Conservation (phyloP, 2,113 vertebrate species). For the Gorsachius goisagi region DNA sequence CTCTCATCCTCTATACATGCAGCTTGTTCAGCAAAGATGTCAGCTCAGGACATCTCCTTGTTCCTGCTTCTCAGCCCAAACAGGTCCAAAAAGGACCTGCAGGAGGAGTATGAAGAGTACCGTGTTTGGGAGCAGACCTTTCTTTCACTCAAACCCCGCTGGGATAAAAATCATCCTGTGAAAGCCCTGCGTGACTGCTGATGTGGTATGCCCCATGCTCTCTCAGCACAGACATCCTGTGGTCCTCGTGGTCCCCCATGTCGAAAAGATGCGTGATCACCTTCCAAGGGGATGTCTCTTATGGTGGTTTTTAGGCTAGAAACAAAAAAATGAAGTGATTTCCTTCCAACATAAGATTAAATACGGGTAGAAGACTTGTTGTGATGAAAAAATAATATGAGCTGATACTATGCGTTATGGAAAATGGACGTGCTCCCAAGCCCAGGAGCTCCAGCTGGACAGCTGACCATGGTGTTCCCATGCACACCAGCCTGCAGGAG, state of each 20-base stretch:
- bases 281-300: background rate
- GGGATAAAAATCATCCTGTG: background rate
- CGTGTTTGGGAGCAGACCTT: background rate
- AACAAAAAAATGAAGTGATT: background rate
- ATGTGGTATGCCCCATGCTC: too few species aligned
- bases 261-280: background rate
- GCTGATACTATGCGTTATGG: too few species aligned
- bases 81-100: too few species aligned
- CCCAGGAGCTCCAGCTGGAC: background rate
- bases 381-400: background rate
- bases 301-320: background rate
- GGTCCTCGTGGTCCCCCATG: background rate
- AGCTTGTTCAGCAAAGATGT: background rate
- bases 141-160: background rate
- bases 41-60: background rate
- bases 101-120: background rate
- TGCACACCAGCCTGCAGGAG: background rate
- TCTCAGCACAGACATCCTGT: background rate
- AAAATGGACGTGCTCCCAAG: background rate
- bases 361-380: background rate
- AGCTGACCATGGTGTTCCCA: background rate
- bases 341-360: background rate
- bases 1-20: background rate
- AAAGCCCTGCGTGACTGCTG: background rate
- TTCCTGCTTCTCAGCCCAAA: background rate